Percentiles rank a stretch among this genome's conserved stretches.
Conservation (phyloP, 1,140 invertebrate genomes). For the Lucilia sericata region DNA sequence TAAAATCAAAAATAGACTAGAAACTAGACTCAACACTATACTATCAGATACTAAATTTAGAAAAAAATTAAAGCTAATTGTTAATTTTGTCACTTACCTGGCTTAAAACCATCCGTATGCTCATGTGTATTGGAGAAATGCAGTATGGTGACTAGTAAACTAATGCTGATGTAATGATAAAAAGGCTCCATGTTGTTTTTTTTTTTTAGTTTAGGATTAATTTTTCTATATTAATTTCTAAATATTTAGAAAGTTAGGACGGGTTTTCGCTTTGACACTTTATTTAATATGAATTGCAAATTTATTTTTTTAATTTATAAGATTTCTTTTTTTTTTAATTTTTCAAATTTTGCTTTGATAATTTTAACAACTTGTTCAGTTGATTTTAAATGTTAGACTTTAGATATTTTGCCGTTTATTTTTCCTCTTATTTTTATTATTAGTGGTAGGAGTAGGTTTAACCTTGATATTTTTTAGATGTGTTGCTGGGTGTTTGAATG, state of each 20-base stretch:
- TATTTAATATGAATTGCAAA: background rate
- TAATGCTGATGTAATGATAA: conserved; percentile 40
- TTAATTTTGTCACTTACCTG: conserved; percentile 54
- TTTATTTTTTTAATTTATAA: too few species aligned
- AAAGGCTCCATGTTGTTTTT: conserved; percentile 37
- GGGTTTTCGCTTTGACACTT: background rate
- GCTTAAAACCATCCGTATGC: conserved; percentile 63
- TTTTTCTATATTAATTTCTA: background rate
- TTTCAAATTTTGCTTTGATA: background rate
- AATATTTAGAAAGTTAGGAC: background rate
- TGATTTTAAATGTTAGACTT: background rate
- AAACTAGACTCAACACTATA: too few species aligned
- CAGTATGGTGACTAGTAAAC: conserved; percentile 54
- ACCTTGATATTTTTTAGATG: background rate
- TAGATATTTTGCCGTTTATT: background rate
- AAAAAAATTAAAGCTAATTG: too few species aligned
- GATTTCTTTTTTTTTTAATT: background rate
- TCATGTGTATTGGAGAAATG: conserved; percentile 56
- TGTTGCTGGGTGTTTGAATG: background rate
- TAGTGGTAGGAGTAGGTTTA: background rate
- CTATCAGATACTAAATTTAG: too few species aligned
- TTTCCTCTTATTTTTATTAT: background rate
- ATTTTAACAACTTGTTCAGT: background rate
- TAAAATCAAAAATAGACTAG: too few species aligned
- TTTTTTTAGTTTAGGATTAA: background rate